phyloP scores from a whole-genome alignment of 2,888 invertebrate species.

The Nymphalis c-album region DNA sequence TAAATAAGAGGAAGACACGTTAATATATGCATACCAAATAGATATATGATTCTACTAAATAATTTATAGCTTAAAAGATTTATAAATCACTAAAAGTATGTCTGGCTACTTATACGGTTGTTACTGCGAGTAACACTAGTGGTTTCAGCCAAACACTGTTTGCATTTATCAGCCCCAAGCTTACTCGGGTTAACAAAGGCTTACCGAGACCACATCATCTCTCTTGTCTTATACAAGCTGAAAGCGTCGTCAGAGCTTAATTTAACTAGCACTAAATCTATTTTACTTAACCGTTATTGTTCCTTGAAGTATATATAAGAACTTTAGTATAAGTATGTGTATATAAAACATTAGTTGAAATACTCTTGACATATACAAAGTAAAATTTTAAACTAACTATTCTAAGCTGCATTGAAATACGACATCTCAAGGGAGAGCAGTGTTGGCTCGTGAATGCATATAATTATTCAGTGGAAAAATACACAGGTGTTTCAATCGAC shows the following conservation, averaged over 20 bases:
- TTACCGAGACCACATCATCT: constrained; percentile 34
- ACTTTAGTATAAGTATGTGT: not conserved
- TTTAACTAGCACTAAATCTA: constrained; percentile 19
- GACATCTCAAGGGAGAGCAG: constrained; percentile 22
- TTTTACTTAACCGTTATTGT: constrained; percentile 10
- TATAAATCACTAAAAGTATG: not conserved
- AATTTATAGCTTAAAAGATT: too few species aligned
- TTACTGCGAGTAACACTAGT: constrained; percentile 12
- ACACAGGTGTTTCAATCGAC: constrained; percentile 25
- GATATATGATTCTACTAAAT: too few species aligned
- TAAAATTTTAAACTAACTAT: constrained; percentile 18
- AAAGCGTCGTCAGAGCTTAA: constrained; percentile 19
- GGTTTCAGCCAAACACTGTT: constrained; percentile 18
- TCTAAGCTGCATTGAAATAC: constrained; percentile 24
- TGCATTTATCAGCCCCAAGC: constrained; percentile 32
- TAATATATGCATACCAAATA: too few species aligned
- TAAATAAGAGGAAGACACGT: too few species aligned
- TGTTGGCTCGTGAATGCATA: constrained; percentile 22
- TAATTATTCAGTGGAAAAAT: constrained; percentile 34
- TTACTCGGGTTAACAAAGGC: constrained; percentile 32
- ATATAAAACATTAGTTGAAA: not conserved
- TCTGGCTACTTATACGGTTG: not conserved
- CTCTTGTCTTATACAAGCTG: constrained; percentile 29
- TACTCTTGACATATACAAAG: not conserved
- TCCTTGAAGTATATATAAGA: not conserved